phyloP scores from a whole-genome alignment of 2,888 invertebrate genomes.

The Melipona bicolor region DNA sequence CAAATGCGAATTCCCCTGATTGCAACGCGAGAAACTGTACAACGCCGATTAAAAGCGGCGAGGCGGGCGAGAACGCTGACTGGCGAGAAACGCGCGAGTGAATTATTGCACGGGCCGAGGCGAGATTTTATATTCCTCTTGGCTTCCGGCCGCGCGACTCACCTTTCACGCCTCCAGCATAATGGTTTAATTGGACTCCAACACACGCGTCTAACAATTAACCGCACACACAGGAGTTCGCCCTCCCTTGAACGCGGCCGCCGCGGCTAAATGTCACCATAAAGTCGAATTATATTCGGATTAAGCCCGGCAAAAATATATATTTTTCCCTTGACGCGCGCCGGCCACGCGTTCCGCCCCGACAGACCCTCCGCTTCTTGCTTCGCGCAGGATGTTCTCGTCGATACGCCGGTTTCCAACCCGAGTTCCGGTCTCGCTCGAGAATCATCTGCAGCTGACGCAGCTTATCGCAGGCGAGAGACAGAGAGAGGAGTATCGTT shows the following conservation, averaged over 20 bases:
- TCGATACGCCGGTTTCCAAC: conserved; percentile 15
- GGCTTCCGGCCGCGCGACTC: conserved; percentile 29
- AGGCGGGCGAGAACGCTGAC: conserved; percentile 70
- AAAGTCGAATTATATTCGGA: conserved; percentile 75
- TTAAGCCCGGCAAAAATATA: conserved; percentile 67
- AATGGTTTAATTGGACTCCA: conserved; percentile 78
- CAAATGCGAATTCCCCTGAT: conserved; percentile 49
- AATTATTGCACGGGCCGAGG: conserved; percentile 70
- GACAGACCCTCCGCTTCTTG: conserved; percentile 17
- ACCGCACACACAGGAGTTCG: conserved; percentile 62
- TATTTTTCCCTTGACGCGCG: conserved; percentile 50
- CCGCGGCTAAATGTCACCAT: conserved; percentile 69
- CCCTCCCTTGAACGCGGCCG: conserved; percentile 50
- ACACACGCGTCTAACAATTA: conserved; percentile 74
- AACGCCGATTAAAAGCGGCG: conserved; percentile 67
- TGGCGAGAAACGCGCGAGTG: conserved; percentile 65
- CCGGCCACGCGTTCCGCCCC: conserved; percentile 25
- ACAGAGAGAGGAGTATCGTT: not conserved
- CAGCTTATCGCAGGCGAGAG: not conserved
- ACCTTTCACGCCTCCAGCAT: conserved; percentile 63
- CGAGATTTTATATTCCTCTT: conserved; percentile 74
- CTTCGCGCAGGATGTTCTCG: conserved; percentile 8
- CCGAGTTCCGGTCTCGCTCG: not conserved
- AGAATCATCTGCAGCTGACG: not conserved
- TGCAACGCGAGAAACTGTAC: conserved; percentile 62